A percentile compares a stretch with the other conserved stretches of the same genome.
phyloP scores from a whole-genome alignment of 2,888 invertebrate genomes.

The Spatulosminthurus flaviceps region DNA sequence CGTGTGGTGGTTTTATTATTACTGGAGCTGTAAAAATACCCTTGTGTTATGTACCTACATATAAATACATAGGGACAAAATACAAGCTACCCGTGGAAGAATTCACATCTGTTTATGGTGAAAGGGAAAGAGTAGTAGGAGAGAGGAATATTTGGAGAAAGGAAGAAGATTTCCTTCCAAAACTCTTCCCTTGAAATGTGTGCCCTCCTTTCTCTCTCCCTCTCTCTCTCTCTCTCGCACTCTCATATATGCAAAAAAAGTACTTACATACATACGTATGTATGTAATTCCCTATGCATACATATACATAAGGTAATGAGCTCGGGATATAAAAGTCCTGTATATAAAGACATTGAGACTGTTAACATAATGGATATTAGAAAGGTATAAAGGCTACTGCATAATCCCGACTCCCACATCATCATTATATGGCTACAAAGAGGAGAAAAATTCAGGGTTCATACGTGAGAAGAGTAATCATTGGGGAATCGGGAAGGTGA shows the following conservation, averaged over 20 bases:
- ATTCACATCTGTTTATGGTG: slow-evolving; percentile 38
- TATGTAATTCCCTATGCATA: too few species aligned
- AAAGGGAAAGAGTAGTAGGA: background rate
- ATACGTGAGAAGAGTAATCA: slow-evolving; percentile 22
- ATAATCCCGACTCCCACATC: slow-evolving; percentile 33
- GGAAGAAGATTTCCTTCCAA: background rate
- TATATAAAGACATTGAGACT: slow-evolving; percentile 34
- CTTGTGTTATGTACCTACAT: background rate
- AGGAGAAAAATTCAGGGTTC: slow-evolving; percentile 5
- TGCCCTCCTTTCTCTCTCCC: too few species aligned
- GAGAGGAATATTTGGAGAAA: background rate
- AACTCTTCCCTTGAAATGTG: background rate
- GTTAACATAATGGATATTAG: slow-evolving; percentile 24
- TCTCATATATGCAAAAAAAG: too few species aligned
- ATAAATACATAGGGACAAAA: background rate
- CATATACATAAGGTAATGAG: background rate
- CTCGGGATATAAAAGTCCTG: background rate
- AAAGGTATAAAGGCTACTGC: background rate
- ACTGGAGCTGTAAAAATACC: background rate
- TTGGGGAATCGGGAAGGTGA: slow-evolving; percentile 37
- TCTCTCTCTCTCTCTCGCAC: too few species aligned
- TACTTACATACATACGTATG: too few species aligned
- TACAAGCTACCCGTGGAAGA: slow-evolving; percentile 13
- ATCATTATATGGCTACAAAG: slow-evolving; percentile 31
- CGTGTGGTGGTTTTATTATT: slow-evolving; percentile 28